Evolutionary conservation across 2,888 invertebrate species (phyloP).

Genomic region (Pachycephus smyrnensis): DNA sequence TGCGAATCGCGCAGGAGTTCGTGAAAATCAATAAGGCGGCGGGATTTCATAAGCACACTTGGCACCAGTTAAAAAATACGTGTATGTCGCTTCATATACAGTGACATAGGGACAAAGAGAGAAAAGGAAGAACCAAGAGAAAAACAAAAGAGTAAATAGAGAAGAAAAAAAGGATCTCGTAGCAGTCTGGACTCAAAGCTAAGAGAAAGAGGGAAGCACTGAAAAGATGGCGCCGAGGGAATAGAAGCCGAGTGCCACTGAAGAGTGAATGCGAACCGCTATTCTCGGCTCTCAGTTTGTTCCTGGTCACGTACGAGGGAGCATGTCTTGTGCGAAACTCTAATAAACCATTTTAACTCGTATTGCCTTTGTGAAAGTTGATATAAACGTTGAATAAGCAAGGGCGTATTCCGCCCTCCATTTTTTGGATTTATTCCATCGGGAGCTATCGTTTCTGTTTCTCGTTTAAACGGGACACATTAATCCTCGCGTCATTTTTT

Average conservation of each 20-base stretch:
- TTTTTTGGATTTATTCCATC: not conserved
- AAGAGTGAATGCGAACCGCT: not conserved
- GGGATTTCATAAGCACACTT: not conserved
- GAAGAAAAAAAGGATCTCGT: not conserved
- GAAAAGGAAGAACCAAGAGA: not conserved
- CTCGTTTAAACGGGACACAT: not conserved
- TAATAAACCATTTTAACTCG: not conserved
- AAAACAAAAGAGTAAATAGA: not conserved
- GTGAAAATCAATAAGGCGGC: not conserved
- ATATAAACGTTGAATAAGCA: not conserved
- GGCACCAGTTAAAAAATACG: not conserved
- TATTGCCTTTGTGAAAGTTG: not conserved
- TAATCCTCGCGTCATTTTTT: not conserved
- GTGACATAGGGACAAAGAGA: not conserved
- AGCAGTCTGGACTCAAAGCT: not conserved
- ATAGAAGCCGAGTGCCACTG: conserved; percentile 5
- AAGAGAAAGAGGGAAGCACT: not conserved
- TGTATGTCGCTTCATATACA: not conserved
- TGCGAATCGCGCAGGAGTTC: not conserved
- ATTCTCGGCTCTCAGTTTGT: conserved; percentile 1
- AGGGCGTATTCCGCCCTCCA: not conserved
- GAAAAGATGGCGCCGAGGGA: conserved; percentile 10
- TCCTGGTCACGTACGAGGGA: conserved; percentile 8
- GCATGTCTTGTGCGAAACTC: not conserved
- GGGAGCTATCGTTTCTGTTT: not conserved